Conservation (phyloP, 2,113 vertebrate species). For the Tetraodon nigroviridis region DNA sequence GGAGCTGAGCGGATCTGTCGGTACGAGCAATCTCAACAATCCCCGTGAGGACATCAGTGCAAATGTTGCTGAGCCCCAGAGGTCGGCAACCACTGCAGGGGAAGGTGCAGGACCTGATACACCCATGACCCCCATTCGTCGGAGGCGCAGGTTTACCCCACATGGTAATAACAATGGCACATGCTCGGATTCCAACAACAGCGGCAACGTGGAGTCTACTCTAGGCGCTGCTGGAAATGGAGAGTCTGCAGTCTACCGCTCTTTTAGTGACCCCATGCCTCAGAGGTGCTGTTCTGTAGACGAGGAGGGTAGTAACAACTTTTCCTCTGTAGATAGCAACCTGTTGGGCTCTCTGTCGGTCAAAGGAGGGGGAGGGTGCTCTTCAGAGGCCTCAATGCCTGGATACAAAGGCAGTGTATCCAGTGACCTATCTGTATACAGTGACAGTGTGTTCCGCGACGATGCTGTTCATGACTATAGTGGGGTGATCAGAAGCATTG, state of each 20-base stretch:
- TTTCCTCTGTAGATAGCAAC: conserved; percentile 93
- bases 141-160: conserved; percentile 86
- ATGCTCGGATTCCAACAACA: conserved; percentile 80
- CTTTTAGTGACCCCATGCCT: conserved; percentile 95
- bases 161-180: conserved; percentile 72
- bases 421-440: conserved; percentile 90
- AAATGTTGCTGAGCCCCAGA: conserved; percentile 54
- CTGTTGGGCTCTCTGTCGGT: conserved; percentile 86
- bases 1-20: conserved; percentile 38
- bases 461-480: conserved; percentile 83
- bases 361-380: conserved; percentile 67
- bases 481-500: conserved; percentile 87
- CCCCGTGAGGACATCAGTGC: conserved; percentile 42
- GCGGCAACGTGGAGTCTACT: conserved; percentile 65
- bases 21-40: conserved; percentile 21
- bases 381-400: conserved; percentile 58
- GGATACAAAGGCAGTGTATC: conserved; percentile 83
- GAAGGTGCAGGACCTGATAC: conserved; percentile 64
- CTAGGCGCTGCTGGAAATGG: conserved; percentile 53
- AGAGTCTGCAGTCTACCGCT: conserved; percentile 82
- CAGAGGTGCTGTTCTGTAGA: conserved; percentile 78
- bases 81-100: conserved; percentile 27
- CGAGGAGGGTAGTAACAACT: conserved; percentile 80
- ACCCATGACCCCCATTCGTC: conserved; percentile 80
- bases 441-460: conserved; percentile 78